phyloP scores from a whole-genome alignment of 2,888 invertebrate genomes.

The Frankliniella fusca region DNA sequence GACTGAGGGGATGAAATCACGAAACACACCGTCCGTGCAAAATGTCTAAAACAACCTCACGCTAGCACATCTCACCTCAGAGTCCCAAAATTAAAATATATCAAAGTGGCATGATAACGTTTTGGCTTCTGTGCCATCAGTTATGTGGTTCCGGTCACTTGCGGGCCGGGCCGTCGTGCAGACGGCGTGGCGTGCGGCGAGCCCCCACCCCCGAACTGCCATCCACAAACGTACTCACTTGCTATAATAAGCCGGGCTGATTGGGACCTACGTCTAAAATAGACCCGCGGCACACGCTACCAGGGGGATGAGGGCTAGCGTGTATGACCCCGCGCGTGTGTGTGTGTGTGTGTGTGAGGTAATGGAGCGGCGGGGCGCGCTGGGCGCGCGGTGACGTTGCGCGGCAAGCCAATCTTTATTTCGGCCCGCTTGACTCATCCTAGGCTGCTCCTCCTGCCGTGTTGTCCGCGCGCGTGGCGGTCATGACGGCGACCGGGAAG shows the following conservation, averaged over 20 bases:
- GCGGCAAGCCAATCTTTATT: neutral
- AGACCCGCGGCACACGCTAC: neutral
- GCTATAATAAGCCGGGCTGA: conserved; percentile 13
- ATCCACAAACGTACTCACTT: neutral
- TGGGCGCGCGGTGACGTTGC: neutral
- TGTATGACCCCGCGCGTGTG: neutral
- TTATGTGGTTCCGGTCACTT: no score
- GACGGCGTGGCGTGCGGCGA: neutral
- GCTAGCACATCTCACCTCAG: no score
- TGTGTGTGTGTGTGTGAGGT: neutral
- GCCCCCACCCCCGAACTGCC: neutral
- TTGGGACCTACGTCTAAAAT: neutral
- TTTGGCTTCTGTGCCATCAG: no score
- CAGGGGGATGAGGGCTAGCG: neutral
- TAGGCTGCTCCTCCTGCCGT: no score
- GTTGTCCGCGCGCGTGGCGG: no score
- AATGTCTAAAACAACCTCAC: no score
- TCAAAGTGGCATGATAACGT: no score
- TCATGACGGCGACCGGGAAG: no score
- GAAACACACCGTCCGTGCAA: no score
- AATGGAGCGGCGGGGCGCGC: neutral
- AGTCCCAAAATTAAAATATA: no score
- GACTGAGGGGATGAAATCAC: no score
- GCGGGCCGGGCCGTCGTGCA: neutral
- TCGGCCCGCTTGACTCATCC: conserved; percentile 9